phyloP scores from a whole-genome alignment of 2,888 invertebrate species.

The Andrena bucephala region DNA sequence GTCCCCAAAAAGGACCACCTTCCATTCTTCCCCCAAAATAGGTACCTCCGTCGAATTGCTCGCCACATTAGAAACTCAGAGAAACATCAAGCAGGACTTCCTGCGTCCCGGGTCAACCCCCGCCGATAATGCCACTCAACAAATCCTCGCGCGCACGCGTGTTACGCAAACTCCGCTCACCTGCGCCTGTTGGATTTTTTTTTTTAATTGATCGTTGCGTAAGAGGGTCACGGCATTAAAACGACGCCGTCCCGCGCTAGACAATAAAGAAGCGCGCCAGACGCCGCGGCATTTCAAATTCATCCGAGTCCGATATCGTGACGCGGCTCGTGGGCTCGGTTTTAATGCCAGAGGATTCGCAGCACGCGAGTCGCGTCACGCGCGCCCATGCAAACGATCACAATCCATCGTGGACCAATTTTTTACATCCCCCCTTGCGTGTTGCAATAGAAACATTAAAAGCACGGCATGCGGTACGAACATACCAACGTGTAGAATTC shows the following conservation, averaged over 20 bases:
- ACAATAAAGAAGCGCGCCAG: conserved; percentile 59
- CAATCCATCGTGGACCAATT: conserved; percentile 9
- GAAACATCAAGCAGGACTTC: not conserved
- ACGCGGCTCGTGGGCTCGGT: conserved; percentile 42
- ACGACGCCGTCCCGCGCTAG: conserved; percentile 3
- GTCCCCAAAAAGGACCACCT: too few relatives aligned
- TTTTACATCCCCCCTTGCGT: not conserved
- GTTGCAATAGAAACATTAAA: too few relatives aligned
- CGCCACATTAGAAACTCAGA: not conserved
- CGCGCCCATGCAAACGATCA: conserved; percentile 13
- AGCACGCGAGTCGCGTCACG: conserved; percentile 52
- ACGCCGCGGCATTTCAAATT: conserved; percentile 38
- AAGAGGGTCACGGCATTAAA: conserved; percentile 35
- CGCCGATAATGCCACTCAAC: conserved; percentile 10
- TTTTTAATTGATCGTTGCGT: conserved; percentile 60
- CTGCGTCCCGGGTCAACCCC: conserved; percentile 23
- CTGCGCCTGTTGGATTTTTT: conserved; percentile 48
- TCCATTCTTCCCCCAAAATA: not conserved
- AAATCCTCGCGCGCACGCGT: not conserved
- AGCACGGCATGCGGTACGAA: too few relatives aligned
- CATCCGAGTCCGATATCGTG: conserved; percentile 49
- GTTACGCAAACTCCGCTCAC: conserved; percentile 53
- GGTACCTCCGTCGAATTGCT: too few relatives aligned
- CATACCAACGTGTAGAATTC: too few relatives aligned
- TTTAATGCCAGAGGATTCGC: conserved; percentile 35